Conservation (phyloP, 2,888 invertebrate genomes). For the Liposcelis brunnea region DNA sequence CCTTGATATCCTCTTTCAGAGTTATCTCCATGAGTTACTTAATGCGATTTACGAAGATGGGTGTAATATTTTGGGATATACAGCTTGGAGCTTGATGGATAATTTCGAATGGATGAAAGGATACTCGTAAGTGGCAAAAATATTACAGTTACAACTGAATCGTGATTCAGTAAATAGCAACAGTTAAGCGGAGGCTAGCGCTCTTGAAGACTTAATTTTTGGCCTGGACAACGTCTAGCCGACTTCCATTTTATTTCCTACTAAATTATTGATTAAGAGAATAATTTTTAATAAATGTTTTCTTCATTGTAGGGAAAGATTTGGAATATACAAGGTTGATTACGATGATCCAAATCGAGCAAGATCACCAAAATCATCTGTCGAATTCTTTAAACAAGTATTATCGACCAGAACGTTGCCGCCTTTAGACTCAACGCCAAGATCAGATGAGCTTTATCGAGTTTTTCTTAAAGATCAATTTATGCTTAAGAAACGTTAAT, state of each 20-base stretch:
- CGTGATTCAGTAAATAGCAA: too few species aligned
- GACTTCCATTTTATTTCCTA: too few species aligned
- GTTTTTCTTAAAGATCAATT: too few species aligned
- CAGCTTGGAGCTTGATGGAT: conserved; percentile 64
- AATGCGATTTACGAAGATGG: conserved; percentile 33
- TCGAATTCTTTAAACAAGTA: background rate
- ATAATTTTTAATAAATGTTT: too few species aligned
- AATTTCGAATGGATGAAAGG: conserved; percentile 68
- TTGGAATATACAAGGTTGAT: conserved; percentile 8
- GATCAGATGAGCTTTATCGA: too few species aligned
- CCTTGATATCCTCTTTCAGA: conserved; percentile 12
- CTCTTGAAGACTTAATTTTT: too few species aligned
- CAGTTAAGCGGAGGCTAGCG: too few species aligned
- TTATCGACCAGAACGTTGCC: background rate
- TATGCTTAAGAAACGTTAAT: too few species aligned
- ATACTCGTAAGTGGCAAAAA: conserved; percentile 37
- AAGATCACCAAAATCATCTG: conserved; percentile 5
- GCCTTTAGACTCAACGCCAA: background rate
- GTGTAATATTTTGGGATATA: conserved; percentile 42
- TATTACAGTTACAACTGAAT: too few species aligned
- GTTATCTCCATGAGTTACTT: conserved; percentile 29
- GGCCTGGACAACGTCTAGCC: too few species aligned
- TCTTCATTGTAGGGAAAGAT: conserved; percentile 5
- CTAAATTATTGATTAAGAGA: too few species aligned
- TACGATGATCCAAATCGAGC: conserved; percentile 7